A percentile compares a stretch with the other conserved stretches of the same genome.
Conservation (phyloP, 2,113 vertebrate genomes). For the Oncorhynchus gorbuscha region DNA sequence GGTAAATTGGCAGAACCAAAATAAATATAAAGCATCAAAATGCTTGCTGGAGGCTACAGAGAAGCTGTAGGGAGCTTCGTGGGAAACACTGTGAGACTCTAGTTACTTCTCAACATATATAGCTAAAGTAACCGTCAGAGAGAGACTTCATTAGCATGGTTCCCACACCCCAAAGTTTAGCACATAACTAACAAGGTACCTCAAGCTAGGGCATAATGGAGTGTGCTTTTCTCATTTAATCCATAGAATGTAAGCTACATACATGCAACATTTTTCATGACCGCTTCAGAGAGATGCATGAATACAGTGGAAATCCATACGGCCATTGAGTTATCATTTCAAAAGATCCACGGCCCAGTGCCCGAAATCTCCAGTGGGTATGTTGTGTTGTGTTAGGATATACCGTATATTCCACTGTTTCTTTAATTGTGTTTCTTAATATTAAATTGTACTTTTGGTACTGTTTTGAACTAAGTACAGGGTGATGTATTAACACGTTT, state of each 20-base stretch:
- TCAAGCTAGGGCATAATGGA: neutral
- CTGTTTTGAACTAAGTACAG: no score
- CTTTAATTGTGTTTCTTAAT: no score
- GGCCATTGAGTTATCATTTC: neutral
- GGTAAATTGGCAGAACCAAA: neutral
- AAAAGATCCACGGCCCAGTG: neutral
- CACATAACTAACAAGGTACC: neutral
- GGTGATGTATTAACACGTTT: no score
- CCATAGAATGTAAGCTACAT: neutral
- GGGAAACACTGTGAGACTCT: neutral
- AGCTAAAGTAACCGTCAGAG: neutral
- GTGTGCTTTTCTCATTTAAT: neutral
- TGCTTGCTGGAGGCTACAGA: neutral
- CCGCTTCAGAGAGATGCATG: neutral
- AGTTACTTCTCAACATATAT: no score
- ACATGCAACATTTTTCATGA: neutral
- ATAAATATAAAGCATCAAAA: neutral
- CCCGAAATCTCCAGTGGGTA: neutral
- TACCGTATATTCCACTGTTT: neutral
- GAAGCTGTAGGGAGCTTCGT: neutral
- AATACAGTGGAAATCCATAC: neutral
- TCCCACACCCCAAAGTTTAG: neutral
- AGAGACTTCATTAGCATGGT: neutral
- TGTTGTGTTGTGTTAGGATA: neutral
- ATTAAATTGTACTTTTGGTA: no score